Conservation (phyloP, 2,113 vertebrate genomes). For the Paracanthobrama guichenoti region DNA sequence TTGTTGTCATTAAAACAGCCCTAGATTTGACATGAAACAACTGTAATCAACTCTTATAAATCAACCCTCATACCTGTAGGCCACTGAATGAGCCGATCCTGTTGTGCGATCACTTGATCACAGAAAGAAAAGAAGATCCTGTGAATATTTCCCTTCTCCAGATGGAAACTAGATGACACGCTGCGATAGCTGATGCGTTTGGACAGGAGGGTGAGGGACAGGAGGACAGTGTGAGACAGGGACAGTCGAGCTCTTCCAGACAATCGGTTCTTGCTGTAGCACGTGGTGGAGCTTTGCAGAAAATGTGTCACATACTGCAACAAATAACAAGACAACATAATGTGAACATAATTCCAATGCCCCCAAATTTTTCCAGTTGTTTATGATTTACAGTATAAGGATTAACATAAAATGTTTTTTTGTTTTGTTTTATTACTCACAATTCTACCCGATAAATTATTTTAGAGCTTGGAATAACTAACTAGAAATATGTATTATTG, state of each 20-base stretch:
- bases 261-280: slow-evolving; percentile 59
- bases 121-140: slow-evolving; percentile 77
- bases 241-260: slow-evolving; percentile 72
- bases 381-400: neutral
- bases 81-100: slow-evolving; percentile 66
- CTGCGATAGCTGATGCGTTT: slow-evolving; percentile 73
- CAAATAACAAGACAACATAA: neutral
- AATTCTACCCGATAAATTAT: no score
- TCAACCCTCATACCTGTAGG: slow-evolving; percentile 68
- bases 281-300: slow-evolving; percentile 67
- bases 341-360: neutral
- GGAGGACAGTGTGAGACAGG: slow-evolving; percentile 70
- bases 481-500: neutral
- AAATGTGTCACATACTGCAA: slow-evolving; percentile 70
- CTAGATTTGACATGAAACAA: neutral
- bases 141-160: slow-evolving; percentile 79
- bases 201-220: slow-evolving; percentile 74
- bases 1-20: neutral
- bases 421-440: no score
- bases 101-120: slow-evolving; percentile 65
- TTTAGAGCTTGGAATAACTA: neutral
- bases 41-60: neutral
- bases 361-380: neutral
- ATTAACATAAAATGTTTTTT: no score
- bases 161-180: slow-evolving; percentile 68